A percentile compares a stretch with the other conserved stretches of the same genome.
Conservation (phyloP, 2,888 invertebrate species). For the Xestoiulus laeticollis region DNA sequence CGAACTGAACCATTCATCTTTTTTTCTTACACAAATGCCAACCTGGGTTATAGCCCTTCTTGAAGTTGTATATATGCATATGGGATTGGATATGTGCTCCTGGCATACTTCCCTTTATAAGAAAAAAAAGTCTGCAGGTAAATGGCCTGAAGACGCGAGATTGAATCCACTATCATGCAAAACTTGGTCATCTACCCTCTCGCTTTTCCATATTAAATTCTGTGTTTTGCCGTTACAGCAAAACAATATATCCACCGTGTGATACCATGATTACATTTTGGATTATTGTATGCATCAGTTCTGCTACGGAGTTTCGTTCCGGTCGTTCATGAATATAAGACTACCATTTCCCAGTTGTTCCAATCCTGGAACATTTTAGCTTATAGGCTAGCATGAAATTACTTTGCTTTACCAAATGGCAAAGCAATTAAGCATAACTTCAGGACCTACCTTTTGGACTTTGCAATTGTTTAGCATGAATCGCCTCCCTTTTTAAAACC, state of each 20-base stretch:
- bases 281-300: conserved; percentile 30
- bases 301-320: background rate
- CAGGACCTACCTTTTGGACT: background rate
- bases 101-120: background rate
- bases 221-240: background rate
- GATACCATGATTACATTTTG: conserved; percentile 7
- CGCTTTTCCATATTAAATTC: conserved; percentile 7
- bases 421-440: conserved; percentile 28
- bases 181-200: background rate
- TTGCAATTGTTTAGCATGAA: conserved; percentile 21
- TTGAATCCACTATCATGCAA: conserved; percentile 32
- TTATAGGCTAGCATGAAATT: conserved; percentile 2
- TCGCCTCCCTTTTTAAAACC: background rate
- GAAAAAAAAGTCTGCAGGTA: background rate
- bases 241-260: background rate
- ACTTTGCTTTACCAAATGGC: conserved; percentile 4
- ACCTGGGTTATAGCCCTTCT: background rate
- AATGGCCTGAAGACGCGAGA: conserved; percentile 13
- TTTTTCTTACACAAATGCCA: background rate
- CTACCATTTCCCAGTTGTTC: background rate
- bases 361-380: background rate
- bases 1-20: background rate
- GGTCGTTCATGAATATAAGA: background rate
- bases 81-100: background rate
- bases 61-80: background rate